Base-by-base conservation (phyloP, 37 sponge, comb jelly and placozoan species). In the Crambe crambe region DNA sequence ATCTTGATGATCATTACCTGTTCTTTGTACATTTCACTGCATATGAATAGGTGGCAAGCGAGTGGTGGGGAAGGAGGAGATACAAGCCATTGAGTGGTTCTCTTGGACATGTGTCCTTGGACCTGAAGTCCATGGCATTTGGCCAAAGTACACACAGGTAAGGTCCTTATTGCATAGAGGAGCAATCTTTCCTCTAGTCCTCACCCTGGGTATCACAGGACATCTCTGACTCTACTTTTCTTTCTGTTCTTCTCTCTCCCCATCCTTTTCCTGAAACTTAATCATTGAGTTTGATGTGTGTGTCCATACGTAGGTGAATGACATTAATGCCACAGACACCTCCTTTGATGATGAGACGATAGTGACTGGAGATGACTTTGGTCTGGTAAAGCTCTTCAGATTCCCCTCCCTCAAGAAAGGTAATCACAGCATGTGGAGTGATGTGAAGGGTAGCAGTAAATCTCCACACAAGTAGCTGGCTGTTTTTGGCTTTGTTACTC, bases 341-440 rank as follows among this genome's bases (percentile, higher is more conserved):
- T 83, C 72, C 23, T 90, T 88, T 80, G 73, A 80, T 0, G 80
- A 92, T 65, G 69, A 88, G 22, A 68, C 83, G 17, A 86, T 98
- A 17, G 96, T 86, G 29, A 98, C 99, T 18, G 96, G 99, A 1
- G 99, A 98, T 61, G 99, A 98, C 85, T 98, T 92, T 84, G 99
- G 99, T 0, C 74, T 93, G 35, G 99, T 98, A 12, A 98, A 98
- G 54, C 86, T 98, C 22, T 98, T 98, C 73, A 37, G 89, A 42
- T 98, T 93, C 63, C 99, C 99, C 0, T 87, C 82, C 32, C 26
- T 81, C 35, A 89, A 83, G 72, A 95, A 95, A 87, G 96, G 95
- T 90, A 35, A 54, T n/a, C n/a, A n/a, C n/a, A n/a, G n/a, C n/a
- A n/a, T n/a, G n/a, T n/a, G n/a, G n/a, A n/a, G n/a, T n/a, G n/a